Base-by-base conservation (phyloP, 2,113 vertebrate species). In the Coturnix japonica region DNA sequence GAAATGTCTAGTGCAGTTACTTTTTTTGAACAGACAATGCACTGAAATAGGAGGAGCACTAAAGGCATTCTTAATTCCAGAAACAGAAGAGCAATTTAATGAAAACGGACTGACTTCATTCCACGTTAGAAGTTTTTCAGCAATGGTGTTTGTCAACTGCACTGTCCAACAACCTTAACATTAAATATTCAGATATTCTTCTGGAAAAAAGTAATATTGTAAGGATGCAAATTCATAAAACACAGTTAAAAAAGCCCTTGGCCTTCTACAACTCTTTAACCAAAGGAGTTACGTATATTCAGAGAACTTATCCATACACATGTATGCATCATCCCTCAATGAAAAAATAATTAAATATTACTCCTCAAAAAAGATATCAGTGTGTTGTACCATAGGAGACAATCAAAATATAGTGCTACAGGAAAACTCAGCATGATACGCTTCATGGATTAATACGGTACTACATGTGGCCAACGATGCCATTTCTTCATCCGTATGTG, bases 121-220 rank as follows among this genome's bases (percentile, higher is more conserved):
- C 49, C 75, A 95, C 59, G 96, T 97, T 77, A 79, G 57, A 30
- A 89, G 43, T 83, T 96, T 87, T 87, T 85, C 86, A 89, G 56
- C n/a, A 91, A 84, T 78, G 73, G 59, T 85, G 61, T 87, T 71
- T 96, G 67, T 31, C 92, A 96, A 70, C 7, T 76, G 43, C 25
- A 56, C 49, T 65, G 46, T 64, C 59, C 21, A 82, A 35, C 44
- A 64, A 85, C 16, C 77, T 78, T 65, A 72, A 93, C 88, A 76
- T 33, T 3, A 91, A 97, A 86, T 85, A 93, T n/a, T 60, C 47
- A 71, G 13, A 47, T 25, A 85, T 13, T 44, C 46, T 87, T 44
- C 54, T 75, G 31, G 83, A 80, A 90, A 76, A 83, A 7, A 41
- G 51, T 53, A 54, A 44, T n/a, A 89, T 90, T 81, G 11, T 46